Base-by-base conservation (phyloP, 2,888 invertebrate genomes). In the Euzophera pinguis region DNA sequence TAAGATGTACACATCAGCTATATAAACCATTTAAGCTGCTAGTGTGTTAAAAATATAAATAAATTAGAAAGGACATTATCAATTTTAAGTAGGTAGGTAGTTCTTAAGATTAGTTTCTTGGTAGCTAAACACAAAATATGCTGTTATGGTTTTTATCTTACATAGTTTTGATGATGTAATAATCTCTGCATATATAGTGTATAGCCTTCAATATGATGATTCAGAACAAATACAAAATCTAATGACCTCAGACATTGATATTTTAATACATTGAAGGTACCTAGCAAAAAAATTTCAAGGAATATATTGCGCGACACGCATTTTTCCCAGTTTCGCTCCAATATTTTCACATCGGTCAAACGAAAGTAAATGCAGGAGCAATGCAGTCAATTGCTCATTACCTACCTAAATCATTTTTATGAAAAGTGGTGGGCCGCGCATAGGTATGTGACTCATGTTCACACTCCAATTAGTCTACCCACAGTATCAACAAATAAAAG, bases 391-490 rank as follows among this genome's bases (percentile, higher is more conserved):
- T 57, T 68, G 64, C 63, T 60, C 60, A 69, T 71, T 75, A 45
- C 43, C 45, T 76, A 43, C 45, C 45, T 32, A 80, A 80, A 78
- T 79, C 75, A 81, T 80, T 82, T 84, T 82, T 79, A 72, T 69
- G 51, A 74, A 72, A 74, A 74, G 65, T 78, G 69, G 84, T 82
- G 79, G 85, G 79, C 72, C 75, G 76, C 57, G 61, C 54, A 63
- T 50, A 69, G 67, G 74, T 73, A 81, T 77, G 76, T 84, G 85
- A 88, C 75, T 87, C 87, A 89, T 71, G 71, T 81, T 89, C 89
- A 89, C 89, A 90, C 89, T 89, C 90, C 73, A 89, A 84, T 89
- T 87, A 84, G 67, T 74, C 78, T 86, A 82, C 85, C 80, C 78
- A 79, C 84, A 78, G 74, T 81, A 82, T 79, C 78, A 84, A 84